Percentiles rank a stretch among this genome's conserved stretches.
These are phyloP conservation scores for Charaxes varanes DNA, from an alignment of 1,140 invertebrate species.

Conservation along the genomic window DNA sequence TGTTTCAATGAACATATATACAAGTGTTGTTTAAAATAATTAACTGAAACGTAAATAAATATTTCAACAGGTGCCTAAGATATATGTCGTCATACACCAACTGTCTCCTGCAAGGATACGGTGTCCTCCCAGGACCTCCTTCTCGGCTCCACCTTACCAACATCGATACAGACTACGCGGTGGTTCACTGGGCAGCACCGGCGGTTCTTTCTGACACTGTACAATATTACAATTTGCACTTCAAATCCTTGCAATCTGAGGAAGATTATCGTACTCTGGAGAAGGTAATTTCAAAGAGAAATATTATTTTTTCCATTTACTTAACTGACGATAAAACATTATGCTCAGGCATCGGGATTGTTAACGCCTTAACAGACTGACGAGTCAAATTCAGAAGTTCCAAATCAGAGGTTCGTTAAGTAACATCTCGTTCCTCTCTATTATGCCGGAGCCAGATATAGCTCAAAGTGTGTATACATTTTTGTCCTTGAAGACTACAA, in stretches of 20 bases:
- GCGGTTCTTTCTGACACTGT: conserved; percentile 82
- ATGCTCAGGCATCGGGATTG: too few relatives aligned
- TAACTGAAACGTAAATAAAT: too few relatives aligned
- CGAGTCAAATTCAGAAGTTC: too few relatives aligned
- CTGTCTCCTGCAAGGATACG: conserved; percentile 88
- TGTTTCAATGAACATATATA: too few relatives aligned
- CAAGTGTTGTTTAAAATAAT: too few relatives aligned
- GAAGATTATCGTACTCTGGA: conserved; percentile 73
- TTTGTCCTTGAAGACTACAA: too few relatives aligned
- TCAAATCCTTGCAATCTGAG: conserved; percentile 72
- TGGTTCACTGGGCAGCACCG: conserved; percentile 86
- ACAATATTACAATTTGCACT: conserved; percentile 80
- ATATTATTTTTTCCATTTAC: background rate
- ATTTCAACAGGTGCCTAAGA: conserved; percentile 79
- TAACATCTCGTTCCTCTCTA: too few relatives aligned
- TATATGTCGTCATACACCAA: conserved; percentile 87
- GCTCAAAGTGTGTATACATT: too few relatives aligned
- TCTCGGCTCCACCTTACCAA: conserved; percentile 80
- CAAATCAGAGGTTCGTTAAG: too few relatives aligned
- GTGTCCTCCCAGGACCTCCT: conserved; percentile 84
- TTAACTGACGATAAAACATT: too few relatives aligned
- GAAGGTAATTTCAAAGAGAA: conserved; percentile 37
- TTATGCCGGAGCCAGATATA: too few relatives aligned
- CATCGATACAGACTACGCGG: conserved; percentile 83
- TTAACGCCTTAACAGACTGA: too few relatives aligned